Percentiles rank a stretch among this genome's conserved stretches.
Conservation (phyloP, 1,140 invertebrate species). For the Bombus huntii region DNA sequence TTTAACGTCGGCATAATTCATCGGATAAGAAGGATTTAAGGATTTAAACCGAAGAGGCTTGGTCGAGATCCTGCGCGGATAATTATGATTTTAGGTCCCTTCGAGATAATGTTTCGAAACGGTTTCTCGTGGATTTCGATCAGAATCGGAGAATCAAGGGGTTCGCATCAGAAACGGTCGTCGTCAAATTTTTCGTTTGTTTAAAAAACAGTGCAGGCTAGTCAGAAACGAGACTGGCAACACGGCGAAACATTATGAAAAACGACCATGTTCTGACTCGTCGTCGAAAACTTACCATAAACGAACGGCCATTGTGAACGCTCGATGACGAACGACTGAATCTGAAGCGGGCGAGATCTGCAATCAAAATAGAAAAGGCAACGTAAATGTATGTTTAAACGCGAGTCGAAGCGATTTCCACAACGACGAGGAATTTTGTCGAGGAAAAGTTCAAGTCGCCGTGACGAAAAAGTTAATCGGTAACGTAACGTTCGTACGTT, state of each 20-base stretch:
- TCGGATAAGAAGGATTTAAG: constrained; percentile 60
- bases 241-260: too few relatives aligned
- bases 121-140: neutral
- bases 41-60: neutral
- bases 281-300: constrained; percentile 74
- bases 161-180: neutral
- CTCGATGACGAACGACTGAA: constrained; percentile 46
- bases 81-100: constrained; percentile 14
- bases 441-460: neutral
- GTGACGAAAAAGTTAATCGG: neutral
- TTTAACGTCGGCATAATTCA: constrained; percentile 55
- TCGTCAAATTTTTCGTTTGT: neutral
- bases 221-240: neutral
- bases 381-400: neutral
- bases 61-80: constrained; percentile 16
- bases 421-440: neutral
- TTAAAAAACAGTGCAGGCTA: neutral
- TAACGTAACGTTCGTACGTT: neutral
- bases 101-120: neutral
- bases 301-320: constrained; percentile 73
- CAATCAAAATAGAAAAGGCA: constrained; percentile 50
- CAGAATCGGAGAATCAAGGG: neutral
- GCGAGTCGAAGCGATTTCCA: neutral
- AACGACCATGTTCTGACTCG: neutral
- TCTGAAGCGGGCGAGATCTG: constrained; percentile 61